Evolutionary conservation across 1,140 invertebrate species (phyloP), one percentile per base, ranked within the genome.

Genomic region (Holotrichia oblita): DNA sequence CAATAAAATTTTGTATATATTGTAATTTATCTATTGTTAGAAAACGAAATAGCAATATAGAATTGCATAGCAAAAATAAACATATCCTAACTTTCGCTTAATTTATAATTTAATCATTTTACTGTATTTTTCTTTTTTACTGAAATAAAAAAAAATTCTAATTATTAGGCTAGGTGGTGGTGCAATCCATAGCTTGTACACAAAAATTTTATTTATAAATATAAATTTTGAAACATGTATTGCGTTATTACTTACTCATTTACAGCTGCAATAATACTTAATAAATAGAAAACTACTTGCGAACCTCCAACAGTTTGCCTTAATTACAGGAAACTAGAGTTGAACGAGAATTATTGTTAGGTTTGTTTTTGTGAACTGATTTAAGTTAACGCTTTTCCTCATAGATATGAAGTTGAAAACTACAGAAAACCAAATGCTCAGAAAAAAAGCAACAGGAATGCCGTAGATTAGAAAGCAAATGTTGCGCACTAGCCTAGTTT

Each of bases 101-200:
- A 9, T 64, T 10, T 17, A 17, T 12, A 7, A 17, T 20, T 22
- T 64, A 6, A 64, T 17, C 6, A 9, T 20, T 27, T 10, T 7
- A 17, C 17, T 24, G 9, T 64, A 24, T 17, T 64, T 64, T 20
- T n/a, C n/a, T n/a, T n/a, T n/a, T n/a, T n/a, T n/a, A n/a, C n/a
- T n/a, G n/a, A n/a, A n/a, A n/a, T n/a, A 6, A 20, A 24, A 27
- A 17, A 12, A 27, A 80, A 80, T 77, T 77, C 77, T 77, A 80
- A 79, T 73, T n/a, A 3, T 8, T 82, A 83, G 82, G 82, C 81
- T 84, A 84, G 83, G 83, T 84, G 83, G 83, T 84, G 83, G 83
- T 84, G 83, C 83, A 84, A 84, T 84, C 83, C 81, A 77, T 81
- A 82, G 83, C 83, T 84, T 84, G 78, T 81, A 81, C 79, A 77